Percentiles rank a stretch among this genome's conserved stretches.
These are phyloP conservation scores for Helicoverpa armigera DNA, from an alignment of 1,140 invertebrate genomes.

Conservation along the genomic window DNA sequence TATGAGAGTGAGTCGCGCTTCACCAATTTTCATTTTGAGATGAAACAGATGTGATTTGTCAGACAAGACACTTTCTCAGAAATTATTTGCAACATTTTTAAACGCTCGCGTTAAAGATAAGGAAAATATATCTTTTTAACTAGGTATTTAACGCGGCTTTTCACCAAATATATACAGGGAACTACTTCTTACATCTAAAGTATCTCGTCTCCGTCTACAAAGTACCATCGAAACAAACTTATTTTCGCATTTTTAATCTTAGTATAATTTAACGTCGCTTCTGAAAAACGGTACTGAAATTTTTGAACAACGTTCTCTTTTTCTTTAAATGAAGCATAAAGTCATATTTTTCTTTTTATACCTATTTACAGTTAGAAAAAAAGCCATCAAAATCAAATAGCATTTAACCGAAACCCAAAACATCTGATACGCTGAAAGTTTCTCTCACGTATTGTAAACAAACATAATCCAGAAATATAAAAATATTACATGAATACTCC, in stretches of 20 bases:
- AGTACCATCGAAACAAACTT: too few species aligned
- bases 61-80: background rate
- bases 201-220: too few species aligned
- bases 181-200: too few species aligned
- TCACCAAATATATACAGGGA: too few species aligned
- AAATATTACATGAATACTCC: slow-evolving; percentile 1
- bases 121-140: background rate
- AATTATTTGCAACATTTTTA: slow-evolving; percentile 4
- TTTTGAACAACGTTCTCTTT: too few species aligned
- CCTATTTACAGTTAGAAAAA: too few species aligned
- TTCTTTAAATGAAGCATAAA: too few species aligned
- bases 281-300: too few species aligned
- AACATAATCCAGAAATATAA: slow-evolving; percentile 19
- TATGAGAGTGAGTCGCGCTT: background rate
- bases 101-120: background rate
- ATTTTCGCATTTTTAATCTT: too few species aligned
- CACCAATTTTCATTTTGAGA: background rate
- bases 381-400: background rate
- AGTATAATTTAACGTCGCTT: too few species aligned
- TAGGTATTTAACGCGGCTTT: too few species aligned
- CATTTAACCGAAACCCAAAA: background rate
- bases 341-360: too few species aligned
- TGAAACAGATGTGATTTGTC: slow-evolving; percentile 6
- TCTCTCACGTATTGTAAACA: slow-evolving; percentile 2
- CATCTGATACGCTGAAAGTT: slow-evolving; percentile 3